A percentile compares a stretch with the other conserved stretches of the same genome.
Evolutionary conservation across 2,888 invertebrate genomes (phyloP).

Genomic region (Aporophyla lueneburgensis): DNA sequence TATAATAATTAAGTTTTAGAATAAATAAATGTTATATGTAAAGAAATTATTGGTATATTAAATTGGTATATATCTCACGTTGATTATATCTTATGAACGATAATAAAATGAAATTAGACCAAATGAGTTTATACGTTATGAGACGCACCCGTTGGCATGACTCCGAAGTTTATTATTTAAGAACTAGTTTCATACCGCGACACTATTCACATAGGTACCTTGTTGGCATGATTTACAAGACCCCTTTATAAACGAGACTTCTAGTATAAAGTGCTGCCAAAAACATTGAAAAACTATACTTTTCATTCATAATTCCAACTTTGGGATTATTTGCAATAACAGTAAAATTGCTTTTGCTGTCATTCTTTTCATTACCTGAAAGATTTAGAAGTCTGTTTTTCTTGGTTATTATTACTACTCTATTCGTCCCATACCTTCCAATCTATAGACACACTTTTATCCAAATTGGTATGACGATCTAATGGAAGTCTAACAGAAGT

Average conservation of each 20-base stretch:
- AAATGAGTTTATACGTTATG: too few relatives aligned
- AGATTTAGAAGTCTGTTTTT: neutral
- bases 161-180: conserved; percentile 28
- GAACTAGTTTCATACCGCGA: conserved; percentile 5
- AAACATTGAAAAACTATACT: neutral
- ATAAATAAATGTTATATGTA: too few relatives aligned
- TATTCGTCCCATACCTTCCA: too few relatives aligned
- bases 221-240: neutral
- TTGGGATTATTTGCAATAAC: neutral
- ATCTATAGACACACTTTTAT: neutral
- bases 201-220: neutral
- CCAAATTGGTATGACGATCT: neutral
- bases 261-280: conserved; percentile 18
- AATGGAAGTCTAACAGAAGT: too few relatives aligned
- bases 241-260: neutral
- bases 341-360: neutral
- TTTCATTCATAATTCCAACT: neutral
- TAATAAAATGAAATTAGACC: too few relatives aligned
- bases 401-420: neutral
- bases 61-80: too few relatives aligned
- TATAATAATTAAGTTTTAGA: too few relatives aligned
- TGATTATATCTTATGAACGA: too few relatives aligned
- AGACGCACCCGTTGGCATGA: conserved; percentile 15
- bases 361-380: neutral
- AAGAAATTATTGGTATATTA: too few relatives aligned